A percentile compares a stretch with the other conserved stretches of the same genome.
These are phyloP conservation scores for Chymomyza caudatula DNA, from an alignment of 2,888 invertebrate genomes.

Conservation along the genomic window DNA sequence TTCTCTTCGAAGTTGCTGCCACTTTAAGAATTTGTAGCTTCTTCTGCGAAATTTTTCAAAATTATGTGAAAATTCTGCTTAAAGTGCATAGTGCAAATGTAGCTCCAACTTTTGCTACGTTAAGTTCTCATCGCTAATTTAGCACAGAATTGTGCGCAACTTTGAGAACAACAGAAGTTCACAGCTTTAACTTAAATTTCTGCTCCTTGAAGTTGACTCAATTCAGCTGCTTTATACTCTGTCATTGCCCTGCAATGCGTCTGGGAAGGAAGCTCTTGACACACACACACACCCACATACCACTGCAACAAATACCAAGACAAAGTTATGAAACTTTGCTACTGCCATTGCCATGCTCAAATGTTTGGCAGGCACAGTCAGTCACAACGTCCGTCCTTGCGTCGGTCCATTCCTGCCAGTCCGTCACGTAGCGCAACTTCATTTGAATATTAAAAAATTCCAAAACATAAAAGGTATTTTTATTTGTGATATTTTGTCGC, in stretches of 20 bases:
- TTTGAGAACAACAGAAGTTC: too few relatives aligned
- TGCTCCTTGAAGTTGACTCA: not conserved
- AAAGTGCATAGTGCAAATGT: too few relatives aligned
- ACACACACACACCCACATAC: not conserved
- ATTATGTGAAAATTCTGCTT: too few relatives aligned
- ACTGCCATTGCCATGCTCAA: not conserved
- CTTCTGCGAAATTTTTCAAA: too few relatives aligned
- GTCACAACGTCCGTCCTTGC: too few relatives aligned
- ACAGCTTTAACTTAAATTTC: not conserved
- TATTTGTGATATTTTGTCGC: constrained; percentile 74
- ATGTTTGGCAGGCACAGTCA: not conserved
- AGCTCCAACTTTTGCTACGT: too few relatives aligned
- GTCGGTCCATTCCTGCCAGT: not conserved
- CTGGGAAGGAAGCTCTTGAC: not conserved
- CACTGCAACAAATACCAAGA: not conserved
- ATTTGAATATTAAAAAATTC: constrained; percentile 71
- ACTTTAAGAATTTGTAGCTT: too few relatives aligned
- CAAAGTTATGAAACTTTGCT: not conserved
- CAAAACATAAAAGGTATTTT: constrained; percentile 70
- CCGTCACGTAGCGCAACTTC: constrained; percentile 37
- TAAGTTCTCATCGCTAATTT: too few relatives aligned
- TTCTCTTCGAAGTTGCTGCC: too few relatives aligned
- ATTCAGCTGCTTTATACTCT: not conserved
- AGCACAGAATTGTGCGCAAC: too few relatives aligned
- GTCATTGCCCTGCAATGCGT: not conserved